phyloP scores from a whole-genome alignment of 2,797 vertebrate species.

The Pseudocheirus occidentalis region DNA sequence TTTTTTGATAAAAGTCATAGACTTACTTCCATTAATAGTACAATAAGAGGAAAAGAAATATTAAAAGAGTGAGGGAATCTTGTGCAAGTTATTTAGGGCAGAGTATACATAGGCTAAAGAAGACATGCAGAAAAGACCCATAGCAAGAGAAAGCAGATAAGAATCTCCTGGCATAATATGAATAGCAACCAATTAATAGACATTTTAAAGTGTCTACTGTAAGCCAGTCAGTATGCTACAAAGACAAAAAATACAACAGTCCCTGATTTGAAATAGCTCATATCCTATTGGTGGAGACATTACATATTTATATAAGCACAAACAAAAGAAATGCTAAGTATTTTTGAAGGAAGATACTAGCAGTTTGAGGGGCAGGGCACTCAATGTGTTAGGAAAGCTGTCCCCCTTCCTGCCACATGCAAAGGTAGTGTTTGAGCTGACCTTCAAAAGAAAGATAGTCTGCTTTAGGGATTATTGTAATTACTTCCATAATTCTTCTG shows the following conservation, averaged over 20 bases:
- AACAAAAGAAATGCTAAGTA: neutral
- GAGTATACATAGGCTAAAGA: neutral
- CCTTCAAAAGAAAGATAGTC: neutral
- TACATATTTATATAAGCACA: neutral
- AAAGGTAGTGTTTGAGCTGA: neutral
- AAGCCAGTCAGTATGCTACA: neutral
- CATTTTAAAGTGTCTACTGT: neutral
- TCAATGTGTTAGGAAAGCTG: neutral
- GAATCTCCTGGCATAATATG: neutral
- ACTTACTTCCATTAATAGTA: neutral
- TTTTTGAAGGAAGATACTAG: neutral
- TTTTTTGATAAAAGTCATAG: neutral
- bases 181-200: neutral
- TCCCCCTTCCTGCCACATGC: no score
- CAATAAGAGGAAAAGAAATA: neutral
- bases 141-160: neutral
- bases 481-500: neutral
- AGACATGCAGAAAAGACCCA: neutral
- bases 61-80: neutral
- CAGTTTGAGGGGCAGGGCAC: neutral
- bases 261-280: neutral
- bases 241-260: neutral
- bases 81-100: neutral
- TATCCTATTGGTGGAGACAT: neutral
- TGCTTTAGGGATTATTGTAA: neutral